These are phyloP conservation scores for Orthosia gothica DNA, from an alignment of 2,888 invertebrate genomes.

Conservation along the genomic window DNA sequence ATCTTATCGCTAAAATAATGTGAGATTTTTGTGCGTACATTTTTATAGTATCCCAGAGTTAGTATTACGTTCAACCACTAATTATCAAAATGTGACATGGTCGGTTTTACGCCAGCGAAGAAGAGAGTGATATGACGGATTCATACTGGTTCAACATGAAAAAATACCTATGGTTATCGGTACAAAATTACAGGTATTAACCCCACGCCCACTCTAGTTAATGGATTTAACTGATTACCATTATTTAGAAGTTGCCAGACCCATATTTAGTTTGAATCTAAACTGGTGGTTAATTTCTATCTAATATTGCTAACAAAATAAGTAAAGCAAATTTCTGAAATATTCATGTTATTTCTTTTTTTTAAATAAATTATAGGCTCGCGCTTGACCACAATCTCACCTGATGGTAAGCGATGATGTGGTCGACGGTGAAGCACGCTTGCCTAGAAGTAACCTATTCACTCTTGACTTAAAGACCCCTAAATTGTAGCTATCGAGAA, in stretches of 20 bases:
- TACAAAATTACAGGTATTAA: neutral
- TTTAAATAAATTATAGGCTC: too few relatives aligned
- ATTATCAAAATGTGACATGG: neutral
- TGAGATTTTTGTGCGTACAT: neutral
- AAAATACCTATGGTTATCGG: neutral
- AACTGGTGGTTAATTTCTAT: neutral
- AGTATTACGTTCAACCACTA: neutral
- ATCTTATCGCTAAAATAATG: constrained; percentile 2
- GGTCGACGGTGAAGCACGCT: too few relatives aligned
- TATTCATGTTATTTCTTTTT: too few relatives aligned
- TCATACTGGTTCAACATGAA: neutral
- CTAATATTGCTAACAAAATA: neutral
- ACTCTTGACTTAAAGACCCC: too few relatives aligned
- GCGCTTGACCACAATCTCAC: too few relatives aligned
- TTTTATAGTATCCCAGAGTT: neutral
- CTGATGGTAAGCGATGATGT: too few relatives aligned
- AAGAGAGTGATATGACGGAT: neutral
- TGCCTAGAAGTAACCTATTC: too few relatives aligned
- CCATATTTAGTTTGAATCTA: neutral
- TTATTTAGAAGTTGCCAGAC: neutral
- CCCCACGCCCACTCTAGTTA: neutral
- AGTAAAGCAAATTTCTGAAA: neutral
- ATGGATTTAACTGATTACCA: neutral
- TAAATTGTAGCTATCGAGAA: too few relatives aligned
- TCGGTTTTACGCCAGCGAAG: neutral